Conservation (phyloP, 2,888 invertebrate species). For the Rhamphomyia laevipes region DNA sequence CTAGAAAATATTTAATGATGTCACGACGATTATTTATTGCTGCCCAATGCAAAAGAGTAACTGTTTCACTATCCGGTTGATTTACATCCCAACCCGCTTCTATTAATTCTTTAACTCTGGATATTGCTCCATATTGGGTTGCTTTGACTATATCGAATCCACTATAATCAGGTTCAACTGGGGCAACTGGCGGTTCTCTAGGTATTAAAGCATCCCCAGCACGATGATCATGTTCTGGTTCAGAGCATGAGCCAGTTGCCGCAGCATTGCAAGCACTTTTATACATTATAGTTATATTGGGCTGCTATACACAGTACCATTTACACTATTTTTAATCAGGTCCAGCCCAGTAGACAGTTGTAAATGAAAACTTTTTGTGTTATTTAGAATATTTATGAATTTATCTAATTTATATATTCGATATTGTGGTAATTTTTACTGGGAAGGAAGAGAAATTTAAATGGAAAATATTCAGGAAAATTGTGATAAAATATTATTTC, state of each 20-base stretch:
- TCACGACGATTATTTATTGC: constrained; percentile 95
- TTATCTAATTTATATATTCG: too few species aligned
- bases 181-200: constrained; percentile 49
- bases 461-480: too few species aligned
- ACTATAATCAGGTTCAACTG: constrained; percentile 60
- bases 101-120: constrained; percentile 70
- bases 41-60: constrained; percentile 97
- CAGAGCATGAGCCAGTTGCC: constrained; percentile 49
- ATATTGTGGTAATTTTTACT: too few species aligned
- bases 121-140: constrained; percentile 89
- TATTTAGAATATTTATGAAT: too few species aligned
- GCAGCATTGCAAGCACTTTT: constrained; percentile 62
- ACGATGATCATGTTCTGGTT: constrained; percentile 48
- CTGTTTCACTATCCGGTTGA: constrained; percentile 87
- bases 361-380: too few species aligned
- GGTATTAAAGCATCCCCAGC: constrained; percentile 44
- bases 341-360: too few species aligned
- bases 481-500: too few species aligned
- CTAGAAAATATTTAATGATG: constrained; percentile 77
- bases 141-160: constrained; percentile 89
- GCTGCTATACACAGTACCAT: too few species aligned
- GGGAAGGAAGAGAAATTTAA: too few species aligned
- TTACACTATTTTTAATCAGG: too few species aligned
- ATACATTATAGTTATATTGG: constrained; percentile 41
- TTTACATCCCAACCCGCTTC: constrained; percentile 92